Percentiles rank a stretch among this genome's conserved stretches.
These are phyloP conservation scores for Macrochelys suwanniensis DNA, from an alignment of 2,797 vertebrate species.

Conservation along the genomic window DNA sequence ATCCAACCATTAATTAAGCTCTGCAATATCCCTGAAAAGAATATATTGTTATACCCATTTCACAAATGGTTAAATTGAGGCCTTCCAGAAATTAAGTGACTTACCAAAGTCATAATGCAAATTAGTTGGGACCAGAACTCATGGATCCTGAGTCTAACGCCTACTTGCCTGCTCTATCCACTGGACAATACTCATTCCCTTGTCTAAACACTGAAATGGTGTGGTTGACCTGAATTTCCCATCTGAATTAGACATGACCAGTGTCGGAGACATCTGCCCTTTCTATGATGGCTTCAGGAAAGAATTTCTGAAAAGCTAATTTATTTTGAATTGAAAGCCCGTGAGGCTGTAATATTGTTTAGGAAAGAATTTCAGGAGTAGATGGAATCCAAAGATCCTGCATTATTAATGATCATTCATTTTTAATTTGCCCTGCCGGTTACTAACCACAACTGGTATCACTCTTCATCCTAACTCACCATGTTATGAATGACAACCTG, in stretches of 20 bases:
- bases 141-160: not conserved
- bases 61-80: not conserved
- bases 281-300: not conserved
- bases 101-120: not conserved
- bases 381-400: not conserved
- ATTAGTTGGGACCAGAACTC: not conserved
- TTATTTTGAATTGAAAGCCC: not conserved
- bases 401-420: not conserved
- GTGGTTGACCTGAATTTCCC: not conserved
- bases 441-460: not conserved
- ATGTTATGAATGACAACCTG: not conserved
- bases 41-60: not conserved
- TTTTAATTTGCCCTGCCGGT: not conserved
- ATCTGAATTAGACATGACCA: not conserved
- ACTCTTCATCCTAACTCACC: too few species aligned
- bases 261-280: not conserved
- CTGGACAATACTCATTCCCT: not conserved
- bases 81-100: not conserved
- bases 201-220: not conserved
- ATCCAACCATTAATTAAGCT: not conserved
- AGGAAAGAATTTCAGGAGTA: not conserved
- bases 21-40: not conserved
- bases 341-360: not conserved
- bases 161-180: not conserved
- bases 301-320: not conserved